Evolutionary conservation across 2,888 invertebrate species (phyloP).

Genomic region (Heliconius ethilla): DNA sequence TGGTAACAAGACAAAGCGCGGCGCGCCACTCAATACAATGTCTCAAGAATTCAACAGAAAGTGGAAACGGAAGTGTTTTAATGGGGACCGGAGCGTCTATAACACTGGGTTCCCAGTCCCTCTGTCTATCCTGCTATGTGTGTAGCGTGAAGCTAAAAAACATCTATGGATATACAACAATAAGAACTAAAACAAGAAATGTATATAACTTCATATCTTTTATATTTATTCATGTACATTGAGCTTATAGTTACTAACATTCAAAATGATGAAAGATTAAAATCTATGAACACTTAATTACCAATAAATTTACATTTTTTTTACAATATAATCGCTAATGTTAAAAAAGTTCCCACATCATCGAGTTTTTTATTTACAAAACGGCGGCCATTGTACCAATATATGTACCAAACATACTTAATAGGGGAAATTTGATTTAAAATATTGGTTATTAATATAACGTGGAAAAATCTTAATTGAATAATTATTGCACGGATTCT

Average conservation of each 20-base stretch:
- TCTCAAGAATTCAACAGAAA: not conserved
- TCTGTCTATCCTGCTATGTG: not conserved
- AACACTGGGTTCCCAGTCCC: not conserved
- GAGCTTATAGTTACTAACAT: constrained; percentile 44
- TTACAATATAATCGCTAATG: constrained; percentile 21
- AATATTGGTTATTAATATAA: not conserved
- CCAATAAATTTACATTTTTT: constrained; percentile 37
- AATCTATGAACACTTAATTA: constrained; percentile 44
- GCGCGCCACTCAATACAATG: too few species aligned
- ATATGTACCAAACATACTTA: not conserved
- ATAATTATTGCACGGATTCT: constrained; percentile 15
- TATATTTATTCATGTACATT: constrained; percentile 62
- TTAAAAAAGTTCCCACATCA: not conserved
- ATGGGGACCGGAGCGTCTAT: not conserved
- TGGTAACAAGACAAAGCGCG: too few species aligned
- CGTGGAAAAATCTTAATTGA: not conserved
- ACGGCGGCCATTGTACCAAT: not conserved
- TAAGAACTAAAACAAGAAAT: constrained; percentile 42
- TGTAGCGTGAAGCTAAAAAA: not conserved
- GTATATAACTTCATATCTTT: constrained; percentile 66
- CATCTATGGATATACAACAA: too few species aligned
- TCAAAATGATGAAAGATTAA: constrained; percentile 41
- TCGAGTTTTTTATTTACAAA: constrained; percentile 24
- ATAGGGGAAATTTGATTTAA: not conserved
- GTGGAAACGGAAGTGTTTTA: not conserved